Evolutionary conservation across 1,140 invertebrate species (phyloP).

Genomic region (Atopsyche davidsoni): DNA sequence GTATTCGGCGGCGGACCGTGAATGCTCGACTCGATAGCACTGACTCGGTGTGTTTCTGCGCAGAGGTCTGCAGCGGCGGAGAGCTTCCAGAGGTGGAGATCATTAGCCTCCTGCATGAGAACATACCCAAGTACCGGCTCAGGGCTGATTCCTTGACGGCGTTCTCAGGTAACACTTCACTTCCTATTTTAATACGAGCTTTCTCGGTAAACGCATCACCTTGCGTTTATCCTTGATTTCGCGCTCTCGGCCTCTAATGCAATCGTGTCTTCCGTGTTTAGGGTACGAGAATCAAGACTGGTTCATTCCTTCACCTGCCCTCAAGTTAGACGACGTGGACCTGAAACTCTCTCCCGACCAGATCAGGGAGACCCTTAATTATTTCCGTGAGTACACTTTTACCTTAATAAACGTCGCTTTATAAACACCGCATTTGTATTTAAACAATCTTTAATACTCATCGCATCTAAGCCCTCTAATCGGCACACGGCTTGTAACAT

Average conservation of each 20-base stretch:
- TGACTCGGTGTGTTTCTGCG: slow-evolving; percentile 36
- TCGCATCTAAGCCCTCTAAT: too few relatives aligned
- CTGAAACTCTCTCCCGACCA: slow-evolving; percentile 86
- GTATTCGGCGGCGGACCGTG: too few relatives aligned
- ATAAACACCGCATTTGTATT: too few relatives aligned
- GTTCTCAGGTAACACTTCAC: slow-evolving; percentile 67
- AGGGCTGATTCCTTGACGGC: slow-evolving; percentile 90
- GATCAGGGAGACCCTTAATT: slow-evolving; percentile 92
- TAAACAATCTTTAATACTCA: too few relatives aligned
- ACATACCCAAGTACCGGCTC: slow-evolving; percentile 90
- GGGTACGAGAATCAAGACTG: slow-evolving; percentile 94
- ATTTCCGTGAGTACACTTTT: slow-evolving; percentile 83
- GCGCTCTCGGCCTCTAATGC: too few relatives aligned
- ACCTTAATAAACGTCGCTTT: too few relatives aligned
- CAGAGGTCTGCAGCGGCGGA: slow-evolving; percentile 82
- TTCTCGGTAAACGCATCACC: too few relatives aligned
- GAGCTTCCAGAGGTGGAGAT: slow-evolving; percentile 90
- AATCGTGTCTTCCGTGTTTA: slow-evolving; percentile 50
- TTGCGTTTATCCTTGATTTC: too few relatives aligned
- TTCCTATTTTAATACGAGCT: background rate
- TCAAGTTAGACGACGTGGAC: slow-evolving; percentile 66
- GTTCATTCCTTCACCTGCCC: slow-evolving; percentile 82
- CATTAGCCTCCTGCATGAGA: slow-evolving; percentile 88
- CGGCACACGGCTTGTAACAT: too few relatives aligned
- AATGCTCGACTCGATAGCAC: too few relatives aligned